phyloP scores from a whole-genome alignment of 2,113 vertebrate species.

The Chrysemys picta region DNA sequence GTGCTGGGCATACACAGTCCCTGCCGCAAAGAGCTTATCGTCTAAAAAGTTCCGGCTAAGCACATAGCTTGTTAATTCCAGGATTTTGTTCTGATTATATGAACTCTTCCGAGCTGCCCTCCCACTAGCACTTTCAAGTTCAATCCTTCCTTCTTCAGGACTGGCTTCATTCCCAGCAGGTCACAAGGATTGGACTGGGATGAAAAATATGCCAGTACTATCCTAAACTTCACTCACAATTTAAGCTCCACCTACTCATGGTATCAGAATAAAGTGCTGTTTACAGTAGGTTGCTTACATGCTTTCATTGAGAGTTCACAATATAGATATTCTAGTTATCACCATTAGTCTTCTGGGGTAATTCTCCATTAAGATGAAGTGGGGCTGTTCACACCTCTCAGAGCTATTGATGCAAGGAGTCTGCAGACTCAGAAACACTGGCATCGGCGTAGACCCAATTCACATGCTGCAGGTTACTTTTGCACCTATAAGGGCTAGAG shows the following conservation, averaged over 20 bases:
- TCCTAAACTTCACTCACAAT: not conserved
- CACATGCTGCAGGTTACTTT: not conserved
- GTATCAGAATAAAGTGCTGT: not conserved
- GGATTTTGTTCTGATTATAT: no score
- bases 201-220: not conserved
- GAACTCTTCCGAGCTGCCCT: no score
- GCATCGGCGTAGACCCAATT: not conserved
- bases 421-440: not conserved
- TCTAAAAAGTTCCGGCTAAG: not conserved
- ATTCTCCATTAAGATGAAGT: not conserved
- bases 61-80: not conserved
- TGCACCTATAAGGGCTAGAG: not conserved
- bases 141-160: not conserved
- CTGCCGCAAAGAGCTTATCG: not conserved
- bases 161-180: not conserved
- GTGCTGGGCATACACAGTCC: not conserved
- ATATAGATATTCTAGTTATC: not conserved
- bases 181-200: not conserved
- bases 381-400: not conserved
- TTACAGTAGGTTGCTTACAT: not conserved
- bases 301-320: not conserved
- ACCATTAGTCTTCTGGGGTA: not conserved
- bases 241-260: not conserved
- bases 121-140: not conserved
- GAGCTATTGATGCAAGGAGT: not conserved